A percentile compares a stretch with the other conserved stretches of the same genome.
These are phyloP conservation scores for Scaptomyza graminum DNA, from an alignment of 1,140 invertebrate species.

Conservation along the genomic window DNA sequence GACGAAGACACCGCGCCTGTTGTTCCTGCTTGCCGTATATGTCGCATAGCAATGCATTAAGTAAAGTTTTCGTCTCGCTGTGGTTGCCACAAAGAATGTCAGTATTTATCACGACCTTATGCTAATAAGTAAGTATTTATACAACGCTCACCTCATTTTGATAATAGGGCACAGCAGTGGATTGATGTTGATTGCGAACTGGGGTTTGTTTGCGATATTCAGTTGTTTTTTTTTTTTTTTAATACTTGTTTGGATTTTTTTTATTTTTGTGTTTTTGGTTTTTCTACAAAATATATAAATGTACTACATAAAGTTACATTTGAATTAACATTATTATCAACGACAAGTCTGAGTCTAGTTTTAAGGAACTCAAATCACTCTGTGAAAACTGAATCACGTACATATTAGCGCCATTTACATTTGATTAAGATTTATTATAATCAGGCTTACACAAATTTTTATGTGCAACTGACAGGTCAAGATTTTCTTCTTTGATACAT, in stretches of 20 bases:
- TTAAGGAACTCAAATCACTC: no score
- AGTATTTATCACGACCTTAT: constrained; percentile 41
- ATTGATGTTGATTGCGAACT: constrained; percentile 14
- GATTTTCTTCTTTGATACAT: no score
- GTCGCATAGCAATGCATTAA: constrained; percentile 69
- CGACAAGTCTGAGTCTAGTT: no score
- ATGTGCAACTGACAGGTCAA: no score
- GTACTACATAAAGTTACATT: constrained; percentile 1
- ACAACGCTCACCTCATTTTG: constrained; percentile 69
- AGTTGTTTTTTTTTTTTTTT: constrained; percentile 19
- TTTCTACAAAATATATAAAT: constrained; percentile 30
- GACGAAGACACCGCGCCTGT: constrained; percentile 29
- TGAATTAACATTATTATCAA: constrained; percentile 54
- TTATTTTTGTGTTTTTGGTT: constrained; percentile 13
- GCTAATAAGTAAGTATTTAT: constrained; percentile 49
- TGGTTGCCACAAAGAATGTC: neutral
- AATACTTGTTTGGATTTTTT: constrained; percentile 15
- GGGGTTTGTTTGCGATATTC: neutral
- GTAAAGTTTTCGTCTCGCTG: constrained; percentile 63
- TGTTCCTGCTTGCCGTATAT: constrained; percentile 73
- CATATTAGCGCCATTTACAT: no score
- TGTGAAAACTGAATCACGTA: no score
- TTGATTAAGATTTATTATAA: no score
- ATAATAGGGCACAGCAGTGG: constrained; percentile 38
- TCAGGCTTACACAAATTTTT: no score